phyloP scores from a whole-genome alignment of 2,113 vertebrate genomes.

The Otolemur garnettii region DNA sequence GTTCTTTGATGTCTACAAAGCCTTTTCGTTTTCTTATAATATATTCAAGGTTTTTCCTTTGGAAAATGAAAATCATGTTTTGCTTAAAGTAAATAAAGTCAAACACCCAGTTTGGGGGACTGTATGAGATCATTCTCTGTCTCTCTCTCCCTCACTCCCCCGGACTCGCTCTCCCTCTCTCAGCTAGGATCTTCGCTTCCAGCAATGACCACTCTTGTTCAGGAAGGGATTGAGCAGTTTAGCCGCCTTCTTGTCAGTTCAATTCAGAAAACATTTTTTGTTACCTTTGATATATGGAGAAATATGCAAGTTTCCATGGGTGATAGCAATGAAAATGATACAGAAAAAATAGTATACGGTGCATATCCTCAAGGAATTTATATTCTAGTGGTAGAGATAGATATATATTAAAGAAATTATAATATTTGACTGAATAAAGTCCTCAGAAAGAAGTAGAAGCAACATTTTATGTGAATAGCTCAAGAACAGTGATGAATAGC shows the following conservation, averaged over 20 bases:
- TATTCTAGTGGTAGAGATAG: neutral
- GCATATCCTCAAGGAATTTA: neutral
- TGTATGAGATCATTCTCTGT: neutral
- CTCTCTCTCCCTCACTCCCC: neutral
- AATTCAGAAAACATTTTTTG: constrained; percentile 29
- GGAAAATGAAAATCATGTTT: constrained; percentile 59
- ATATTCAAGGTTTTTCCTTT: constrained; percentile 38
- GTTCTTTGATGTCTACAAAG: constrained; percentile 70
- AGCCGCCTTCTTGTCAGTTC: neutral
- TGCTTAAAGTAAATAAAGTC: constrained; percentile 53
- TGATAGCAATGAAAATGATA: constrained; percentile 32
- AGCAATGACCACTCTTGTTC: constrained; percentile 2
- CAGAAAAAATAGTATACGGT: neutral
- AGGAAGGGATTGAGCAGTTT: neutral
- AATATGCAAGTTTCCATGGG: neutral
- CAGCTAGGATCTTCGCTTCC: neutral
- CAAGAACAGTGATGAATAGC: neutral
- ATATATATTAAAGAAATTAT: neutral
- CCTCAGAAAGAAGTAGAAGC: neutral
- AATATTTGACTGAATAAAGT: constrained; percentile 15
- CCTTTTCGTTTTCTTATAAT: constrained; percentile 62
- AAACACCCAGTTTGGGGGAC: neutral
- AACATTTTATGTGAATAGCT: constrained; percentile 3
- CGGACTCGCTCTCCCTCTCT: no score
- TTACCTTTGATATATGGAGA: neutral